Conservation (phyloP, 1,140 invertebrate species). For the Microplitis demolitor region DNA sequence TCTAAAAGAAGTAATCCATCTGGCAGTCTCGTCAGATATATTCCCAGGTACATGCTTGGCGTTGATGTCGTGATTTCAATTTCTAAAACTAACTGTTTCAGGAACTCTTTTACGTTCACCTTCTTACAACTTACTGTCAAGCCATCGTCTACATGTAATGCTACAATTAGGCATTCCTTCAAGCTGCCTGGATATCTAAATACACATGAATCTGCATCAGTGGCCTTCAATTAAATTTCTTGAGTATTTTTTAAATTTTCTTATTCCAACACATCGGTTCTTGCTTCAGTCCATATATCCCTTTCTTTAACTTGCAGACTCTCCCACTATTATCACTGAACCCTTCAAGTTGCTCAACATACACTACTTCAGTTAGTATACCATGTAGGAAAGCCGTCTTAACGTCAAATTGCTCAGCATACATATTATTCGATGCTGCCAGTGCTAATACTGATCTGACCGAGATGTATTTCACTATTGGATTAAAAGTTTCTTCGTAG, state of each 20-base stretch:
- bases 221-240: neutral
- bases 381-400: constrained; percentile 6
- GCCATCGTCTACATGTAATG: neutral
- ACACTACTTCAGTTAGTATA: constrained; percentile 1
- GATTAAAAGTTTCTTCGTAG: neutral
- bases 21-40: no score
- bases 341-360: neutral
- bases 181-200: neutral
- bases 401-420: neutral
- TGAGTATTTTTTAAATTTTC: neutral
- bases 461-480: neutral
- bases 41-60: neutral
- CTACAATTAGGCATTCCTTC: neutral
- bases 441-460: neutral
- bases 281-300: constrained; percentile 7
- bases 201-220: neutral
- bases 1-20: neutral
- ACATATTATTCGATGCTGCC: neutral
- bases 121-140: neutral
- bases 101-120: no score
- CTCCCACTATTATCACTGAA: neutral
- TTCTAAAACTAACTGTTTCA: neutral
- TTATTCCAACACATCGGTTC: neutral
- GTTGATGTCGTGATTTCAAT: neutral
- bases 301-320: neutral